Base-by-base conservation (phyloP, 2,797 vertebrate species). In the Schizopygopsis pylzovi region DNA sequence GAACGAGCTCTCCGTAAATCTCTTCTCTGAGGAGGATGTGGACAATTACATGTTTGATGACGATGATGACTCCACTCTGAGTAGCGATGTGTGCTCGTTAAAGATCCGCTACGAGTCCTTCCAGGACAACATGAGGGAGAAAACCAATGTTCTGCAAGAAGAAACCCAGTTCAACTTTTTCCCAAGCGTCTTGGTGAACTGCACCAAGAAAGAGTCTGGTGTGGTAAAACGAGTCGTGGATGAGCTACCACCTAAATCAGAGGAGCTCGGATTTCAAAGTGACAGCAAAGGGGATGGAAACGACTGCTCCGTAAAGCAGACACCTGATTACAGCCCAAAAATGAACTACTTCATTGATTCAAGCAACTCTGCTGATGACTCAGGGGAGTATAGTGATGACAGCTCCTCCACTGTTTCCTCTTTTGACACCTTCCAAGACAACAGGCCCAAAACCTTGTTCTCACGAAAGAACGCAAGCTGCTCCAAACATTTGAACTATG, bases 101-200 rank as follows among this genome's bases (percentile, higher is more conserved):
- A 99, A 99, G 95, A 99, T 99, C 90, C 96, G 98, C 65, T 99
- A 99, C 0, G 98, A 99, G 91, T 99, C 98, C 83, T 99, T 99
- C 91, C 98, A 99, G 94, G 98, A 99, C 94, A 99, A 98, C 16
- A 96, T 99, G 95, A 95, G 97, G 92, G 98, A 99, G 92, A 99
- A 99, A 93, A 99, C 98, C 18, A 98, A 96, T 39, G 94, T 97
- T 68, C 94, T 99, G 71, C 98, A 99, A 85, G 98, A 99, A 89
- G 98, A 99, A 56, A 97, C 98, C 13, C 98, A 99, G 94, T 99
- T 99, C 90, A 99, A 98, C 94, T 99, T 99, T 92, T 99, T 99
- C 87, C 98, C 98, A 52, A 99, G 97, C 18, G 97, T 99, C 88
- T 96, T 99, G 90, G 94, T 96, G 88, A 98, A 96, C 89, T 98